Base-by-base conservation (phyloP, 2,113 vertebrate species). In the Myrmecophaga tridactyla region DNA sequence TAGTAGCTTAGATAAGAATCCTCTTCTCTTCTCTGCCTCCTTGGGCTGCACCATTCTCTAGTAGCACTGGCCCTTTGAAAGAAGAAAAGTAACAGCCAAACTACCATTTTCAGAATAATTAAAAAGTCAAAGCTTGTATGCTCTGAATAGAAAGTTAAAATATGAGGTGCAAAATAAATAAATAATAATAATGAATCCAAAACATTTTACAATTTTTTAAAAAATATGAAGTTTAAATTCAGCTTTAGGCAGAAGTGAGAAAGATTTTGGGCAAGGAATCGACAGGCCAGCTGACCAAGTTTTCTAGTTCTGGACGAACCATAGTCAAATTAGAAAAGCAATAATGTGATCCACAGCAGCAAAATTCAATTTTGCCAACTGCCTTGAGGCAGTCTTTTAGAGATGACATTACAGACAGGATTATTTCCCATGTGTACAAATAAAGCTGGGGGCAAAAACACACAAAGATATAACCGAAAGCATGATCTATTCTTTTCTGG, bases 341-440 rank as follows among this genome's bases (percentile, higher is more conserved):
- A 93, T 93, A 96, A 96, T 97, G 92, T 72, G 70, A 96, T 96
- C 46, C 77, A 90, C 60, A 41, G 67, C 53, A 97, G 80, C 65
- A 94, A 92, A 96, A 91, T 84, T 96, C 84, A 95, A 93, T 96
- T 97, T 96, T 96, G 11, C 78, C 90, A 92, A 51, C 92, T 97
- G 97, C 95, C 86, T 96, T 86, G 93, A 97, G 92, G 94, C 84
- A 78, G n/a, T 67, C 67, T 65, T 97, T 95, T 97, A 96, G 96
- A 93, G 89, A 95, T 88, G 80, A 93, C 94, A 90, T 85, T 96
- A 94, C 62, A 96, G 76, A 95, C 46, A 90, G n/a, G 36, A 92
- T 96, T 97, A 97, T 94, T 97, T 97, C 89, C 86, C 92, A 92
- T 39, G 48, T 96, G 92, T 90, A 94, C 60, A 87, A 82, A 97